Base-by-base conservation (phyloP, 2,113 vertebrate genomes). In the Scalopus aquaticus region DNA sequence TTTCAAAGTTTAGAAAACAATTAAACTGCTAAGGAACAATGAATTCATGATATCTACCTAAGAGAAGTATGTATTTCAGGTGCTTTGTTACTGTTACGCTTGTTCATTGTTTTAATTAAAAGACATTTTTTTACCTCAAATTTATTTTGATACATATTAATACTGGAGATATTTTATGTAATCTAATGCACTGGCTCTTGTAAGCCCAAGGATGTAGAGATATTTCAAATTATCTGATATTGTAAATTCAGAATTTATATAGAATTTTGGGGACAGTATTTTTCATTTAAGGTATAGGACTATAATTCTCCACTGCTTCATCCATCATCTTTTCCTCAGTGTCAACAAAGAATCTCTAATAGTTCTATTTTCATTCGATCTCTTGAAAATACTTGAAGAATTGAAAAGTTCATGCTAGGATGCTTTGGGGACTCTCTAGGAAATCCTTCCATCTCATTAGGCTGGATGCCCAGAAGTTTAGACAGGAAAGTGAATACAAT, bases 391-490 rank as follows among this genome's bases (percentile, higher is more conserved):
- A 87, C 44, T 70, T 76, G 74, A 90, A 70, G 56, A 90, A 95
- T 82, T 86, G 69, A 93, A 93, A 96, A 79, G 85, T 89, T 95
- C 93, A 94, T 56, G 39, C 76, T 86, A 95, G 73, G 88, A 95
- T 92, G 91, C 90, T 92, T 88, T 51, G 39, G 65, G 82, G 64
- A 92, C 81, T 95, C 80, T 96, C 95, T 95, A 97, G 86, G 94
- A 95, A 96, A 95, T 94, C 73, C 90, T 93, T 96, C 78, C 96
- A 96, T 97, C 82, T 96, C 93, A 96, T 97, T 97, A 97, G 95
- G 96, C 94, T 84, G 70, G 58, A 76, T 95, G 95, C 96, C 96
- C 96, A 96, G 96, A 96, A 96, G 82, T 93, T 89, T 58, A 92
- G 44, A 65, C 79, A 93, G 42, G 9, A 28, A 96, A 96, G 56